phyloP scores from a whole-genome alignment of 2,113 vertebrate genomes.

The Sprattus sprattus region DNA sequence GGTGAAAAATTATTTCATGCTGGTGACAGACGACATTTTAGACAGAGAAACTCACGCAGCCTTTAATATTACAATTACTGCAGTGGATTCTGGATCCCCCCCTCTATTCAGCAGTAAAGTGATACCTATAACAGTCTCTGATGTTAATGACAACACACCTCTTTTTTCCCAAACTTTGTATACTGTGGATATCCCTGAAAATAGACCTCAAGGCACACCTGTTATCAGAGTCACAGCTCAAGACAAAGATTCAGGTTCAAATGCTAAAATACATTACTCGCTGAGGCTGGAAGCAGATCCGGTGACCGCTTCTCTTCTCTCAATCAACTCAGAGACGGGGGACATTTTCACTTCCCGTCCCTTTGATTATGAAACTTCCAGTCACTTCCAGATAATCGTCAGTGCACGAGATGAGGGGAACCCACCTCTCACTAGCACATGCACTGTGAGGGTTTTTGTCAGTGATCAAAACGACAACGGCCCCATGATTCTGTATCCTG shows the following conservation, averaged over 20 bases:
- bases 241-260: conserved; percentile 57
- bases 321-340: conserved; percentile 64
- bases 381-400: conserved; percentile 60
- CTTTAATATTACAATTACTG: conserved; percentile 63
- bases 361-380: conserved; percentile 68
- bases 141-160: conserved; percentile 69
- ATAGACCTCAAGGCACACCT: conserved; percentile 60
- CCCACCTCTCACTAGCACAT: conserved; percentile 59
- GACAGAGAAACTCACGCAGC: conserved; percentile 60
- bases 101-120: conserved; percentile 56
- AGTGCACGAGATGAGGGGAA: conserved; percentile 61
- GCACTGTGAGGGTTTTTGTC: conserved; percentile 60
- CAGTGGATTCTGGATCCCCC: conserved; percentile 60
- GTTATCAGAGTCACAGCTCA: conserved; percentile 57
- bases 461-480: conserved; percentile 66
- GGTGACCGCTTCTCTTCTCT: conserved; percentile 54
- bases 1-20: conserved; percentile 71
- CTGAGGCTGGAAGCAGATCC: conserved; percentile 37
- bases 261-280: conserved; percentile 62
- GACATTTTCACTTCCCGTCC: conserved; percentile 59
- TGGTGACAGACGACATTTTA: conserved; percentile 61
- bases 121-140: conserved; percentile 56
- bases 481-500: conserved; percentile 62
- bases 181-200: conserved; percentile 62
- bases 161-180: conserved; percentile 59